phyloP scores from a whole-genome alignment of 2,797 vertebrate species.

The Alca torda region DNA sequence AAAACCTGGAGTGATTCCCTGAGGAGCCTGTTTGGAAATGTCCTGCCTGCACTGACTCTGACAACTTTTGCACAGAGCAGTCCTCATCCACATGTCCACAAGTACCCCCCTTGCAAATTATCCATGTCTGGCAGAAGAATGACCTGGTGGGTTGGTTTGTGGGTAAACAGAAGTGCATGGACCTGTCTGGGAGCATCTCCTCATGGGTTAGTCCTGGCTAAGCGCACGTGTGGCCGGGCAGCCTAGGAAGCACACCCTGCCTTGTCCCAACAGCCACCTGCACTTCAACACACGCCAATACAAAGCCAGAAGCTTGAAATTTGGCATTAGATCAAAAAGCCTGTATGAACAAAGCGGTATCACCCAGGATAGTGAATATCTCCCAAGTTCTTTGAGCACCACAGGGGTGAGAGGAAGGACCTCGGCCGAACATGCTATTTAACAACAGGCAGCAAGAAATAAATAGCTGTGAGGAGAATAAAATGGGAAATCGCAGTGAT shows the following conservation, averaged over 20 bases:
- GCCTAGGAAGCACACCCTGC: background rate
- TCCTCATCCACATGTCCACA: background rate
- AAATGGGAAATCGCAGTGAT: background rate
- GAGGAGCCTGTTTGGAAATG: background rate
- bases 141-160: background rate
- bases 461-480: background rate
- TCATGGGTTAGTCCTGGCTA: background rate
- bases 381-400: background rate
- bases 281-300: background rate
- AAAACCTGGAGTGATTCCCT: background rate
- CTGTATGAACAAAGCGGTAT: background rate
- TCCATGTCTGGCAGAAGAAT: background rate
- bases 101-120: background rate
- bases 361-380: background rate
- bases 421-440: background rate
- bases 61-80: background rate
- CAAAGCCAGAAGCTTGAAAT: background rate
- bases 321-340: background rate
- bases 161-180: background rate
- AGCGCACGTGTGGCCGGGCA: background rate
- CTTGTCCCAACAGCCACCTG: background rate
- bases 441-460: background rate
- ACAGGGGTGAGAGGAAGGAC: background rate
- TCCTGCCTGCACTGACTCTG: background rate
- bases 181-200: background rate